A percentile compares a stretch with the other conserved stretches of the same genome.
These are phyloP conservation scores for Acronicta psi DNA, from an alignment of 2,888 invertebrate species.

Conservation along the genomic window DNA sequence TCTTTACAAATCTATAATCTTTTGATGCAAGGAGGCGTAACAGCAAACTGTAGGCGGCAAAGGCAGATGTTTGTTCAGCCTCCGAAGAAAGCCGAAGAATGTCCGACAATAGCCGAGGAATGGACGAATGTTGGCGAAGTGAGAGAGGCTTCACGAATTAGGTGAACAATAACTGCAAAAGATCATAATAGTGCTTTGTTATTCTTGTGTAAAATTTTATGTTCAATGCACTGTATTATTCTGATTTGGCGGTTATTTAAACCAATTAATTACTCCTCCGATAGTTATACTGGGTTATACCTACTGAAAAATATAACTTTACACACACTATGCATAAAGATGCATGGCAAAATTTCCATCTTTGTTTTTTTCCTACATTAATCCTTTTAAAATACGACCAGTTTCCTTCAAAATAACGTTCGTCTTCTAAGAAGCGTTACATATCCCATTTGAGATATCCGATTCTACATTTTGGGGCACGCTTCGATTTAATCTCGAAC, in stretches of 20 bases:
- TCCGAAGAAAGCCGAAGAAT: slow-evolving; percentile 53
- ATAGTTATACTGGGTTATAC: too few relatives aligned
- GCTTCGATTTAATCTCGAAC: slow-evolving; percentile 63
- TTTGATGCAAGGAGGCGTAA: slow-evolving; percentile 61
- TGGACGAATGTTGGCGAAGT: slow-evolving; percentile 69
- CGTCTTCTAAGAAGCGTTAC: slow-evolving; percentile 5
- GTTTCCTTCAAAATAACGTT: background rate
- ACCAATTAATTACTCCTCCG: too few relatives aligned
- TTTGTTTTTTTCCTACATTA: background rate
- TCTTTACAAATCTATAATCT: slow-evolving; percentile 44
- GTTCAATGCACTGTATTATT: too few relatives aligned
- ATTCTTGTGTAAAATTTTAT: slow-evolving; percentile 67
- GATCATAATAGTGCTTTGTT: slow-evolving; percentile 75
- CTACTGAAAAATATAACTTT: too few relatives aligned
- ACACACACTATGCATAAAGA: too few relatives aligned
- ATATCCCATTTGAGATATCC: slow-evolving; percentile 44
- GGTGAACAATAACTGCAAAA: slow-evolving; percentile 44
- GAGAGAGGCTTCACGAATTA: slow-evolving; percentile 36
- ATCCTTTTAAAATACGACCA: background rate
- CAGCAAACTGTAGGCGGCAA: slow-evolving; percentile 43
- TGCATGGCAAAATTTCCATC: background rate
- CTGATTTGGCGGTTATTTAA: too few relatives aligned
- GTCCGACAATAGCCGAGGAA: slow-evolving; percentile 58
- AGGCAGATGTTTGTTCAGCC: slow-evolving; percentile 80
- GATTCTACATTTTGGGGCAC: slow-evolving; percentile 55